Evolutionary conservation across 2,797 vertebrate genomes (phyloP).

Genomic region (Gallirallus australis): DNA sequence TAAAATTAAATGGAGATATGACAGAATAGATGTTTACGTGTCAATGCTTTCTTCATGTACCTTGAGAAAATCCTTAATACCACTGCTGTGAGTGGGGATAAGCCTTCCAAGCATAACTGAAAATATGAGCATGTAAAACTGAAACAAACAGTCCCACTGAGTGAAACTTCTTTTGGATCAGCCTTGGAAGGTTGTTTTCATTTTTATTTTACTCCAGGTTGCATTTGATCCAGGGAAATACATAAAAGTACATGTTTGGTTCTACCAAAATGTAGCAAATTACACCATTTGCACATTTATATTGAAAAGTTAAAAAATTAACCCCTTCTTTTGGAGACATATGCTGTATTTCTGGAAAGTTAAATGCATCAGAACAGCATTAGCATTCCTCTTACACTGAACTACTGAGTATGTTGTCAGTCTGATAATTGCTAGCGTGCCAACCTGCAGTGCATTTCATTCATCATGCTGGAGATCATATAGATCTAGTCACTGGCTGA

Average conservation of each 20-base stretch:
- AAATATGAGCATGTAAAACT: neutral
- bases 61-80: neutral
- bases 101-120: neutral
- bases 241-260: accelerated
- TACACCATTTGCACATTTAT: neutral
- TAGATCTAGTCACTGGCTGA: neutral
- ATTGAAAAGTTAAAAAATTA: neutral
- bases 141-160: neutral
- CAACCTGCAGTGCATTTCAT: neutral
- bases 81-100: neutral
- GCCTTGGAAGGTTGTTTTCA: neutral
- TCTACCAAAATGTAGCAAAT: neutral
- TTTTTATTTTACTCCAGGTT: neutral
- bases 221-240: neutral
- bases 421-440: neutral
- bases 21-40: neutral
- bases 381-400: neutral
- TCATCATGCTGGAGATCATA: neutral
- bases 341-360: neutral
- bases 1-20: neutral
- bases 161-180: neutral
- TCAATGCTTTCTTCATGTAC: neutral
- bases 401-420: neutral
- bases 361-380: neutral
- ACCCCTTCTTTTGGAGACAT: neutral